These are phyloP conservation scores for Agonopterix alstromeriana DNA, from an alignment of 2,888 invertebrate species.

Conservation along the genomic window DNA sequence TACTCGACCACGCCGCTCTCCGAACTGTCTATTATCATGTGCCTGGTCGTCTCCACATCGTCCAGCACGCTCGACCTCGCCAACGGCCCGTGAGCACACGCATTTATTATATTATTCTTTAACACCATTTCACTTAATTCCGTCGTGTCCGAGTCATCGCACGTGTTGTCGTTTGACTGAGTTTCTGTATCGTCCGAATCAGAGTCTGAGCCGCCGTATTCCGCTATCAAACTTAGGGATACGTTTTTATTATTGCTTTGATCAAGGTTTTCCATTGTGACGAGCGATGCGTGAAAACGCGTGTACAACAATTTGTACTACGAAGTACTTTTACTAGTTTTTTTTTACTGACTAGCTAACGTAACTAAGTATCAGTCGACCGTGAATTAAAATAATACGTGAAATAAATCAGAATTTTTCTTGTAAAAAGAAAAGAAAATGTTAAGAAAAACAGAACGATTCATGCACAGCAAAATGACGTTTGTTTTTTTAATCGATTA, in stretches of 20 bases:
- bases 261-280: slow-evolving; percentile 66
- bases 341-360: neutral
- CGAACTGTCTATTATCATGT: slow-evolving; percentile 65
- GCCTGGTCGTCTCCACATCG: slow-evolving; percentile 48
- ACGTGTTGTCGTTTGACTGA: slow-evolving; percentile 37
- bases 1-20: slow-evolving; percentile 64
- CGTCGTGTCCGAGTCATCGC: slow-evolving; percentile 53
- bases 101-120: slow-evolving; percentile 70
- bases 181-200: slow-evolving; percentile 60
- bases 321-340: slow-evolving; percentile 2
- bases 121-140: slow-evolving; percentile 69
- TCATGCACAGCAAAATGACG: slow-evolving; percentile 1
- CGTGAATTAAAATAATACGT: neutral
- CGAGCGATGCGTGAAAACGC: slow-evolving; percentile 18
- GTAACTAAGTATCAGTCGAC: neutral
- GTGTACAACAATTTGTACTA: slow-evolving; percentile 9
- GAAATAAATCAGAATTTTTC: slow-evolving; percentile 5
- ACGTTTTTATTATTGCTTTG: slow-evolving; percentile 64
- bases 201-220: slow-evolving; percentile 64
- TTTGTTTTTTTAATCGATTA: slow-evolving; percentile 1
- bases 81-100: slow-evolving; percentile 66
- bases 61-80: slow-evolving; percentile 34
- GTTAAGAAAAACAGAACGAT: slow-evolving; percentile 9
- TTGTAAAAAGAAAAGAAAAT: slow-evolving; percentile 7
- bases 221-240: slow-evolving; percentile 64